Conservation (phyloP, 2,888 invertebrate genomes). For the Orthonevra nobilis region DNA sequence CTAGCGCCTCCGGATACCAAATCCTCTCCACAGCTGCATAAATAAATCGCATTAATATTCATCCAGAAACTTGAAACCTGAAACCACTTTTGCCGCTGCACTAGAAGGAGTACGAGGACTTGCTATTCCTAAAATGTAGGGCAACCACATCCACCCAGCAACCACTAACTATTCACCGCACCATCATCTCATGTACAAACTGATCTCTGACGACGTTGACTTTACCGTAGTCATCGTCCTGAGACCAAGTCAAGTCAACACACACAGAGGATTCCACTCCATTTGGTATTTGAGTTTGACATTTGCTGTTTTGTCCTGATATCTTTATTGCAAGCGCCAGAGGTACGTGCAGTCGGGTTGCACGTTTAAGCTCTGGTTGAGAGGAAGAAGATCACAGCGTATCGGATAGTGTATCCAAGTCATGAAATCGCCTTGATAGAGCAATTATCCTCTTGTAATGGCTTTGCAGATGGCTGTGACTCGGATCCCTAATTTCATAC, state of each 20-base stretch:
- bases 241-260: constrained; percentile 46
- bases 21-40: constrained; percentile 64
- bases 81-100: constrained; percentile 52
- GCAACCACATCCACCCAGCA: constrained; percentile 53
- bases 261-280: constrained; percentile 64
- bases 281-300: constrained; percentile 68
- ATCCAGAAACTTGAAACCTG: constrained; percentile 61
- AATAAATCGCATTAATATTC: constrained; percentile 69
- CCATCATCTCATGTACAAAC: constrained; percentile 47
- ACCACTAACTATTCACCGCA: constrained; percentile 59
- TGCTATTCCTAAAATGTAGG: constrained; percentile 59
- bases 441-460: constrained; percentile 49
- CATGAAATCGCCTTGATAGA: constrained; percentile 51
- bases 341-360: not conserved
- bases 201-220: constrained; percentile 26
- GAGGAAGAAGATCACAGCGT: constrained; percentile 10
- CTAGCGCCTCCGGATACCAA: constrained; percentile 60
- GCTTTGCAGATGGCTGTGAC: not conserved
- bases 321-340: constrained; percentile 47
- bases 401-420: constrained; percentile 11
- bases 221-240: constrained; percentile 8
- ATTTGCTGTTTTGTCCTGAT: constrained; percentile 42
- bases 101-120: no score
- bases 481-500: constrained; percentile 21
- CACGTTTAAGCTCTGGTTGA: constrained; percentile 5